A percentile compares a stretch with the other conserved stretches of the same genome.
phyloP scores from a whole-genome alignment of 2,113 vertebrate species.

The Etheostoma spectabile region DNA sequence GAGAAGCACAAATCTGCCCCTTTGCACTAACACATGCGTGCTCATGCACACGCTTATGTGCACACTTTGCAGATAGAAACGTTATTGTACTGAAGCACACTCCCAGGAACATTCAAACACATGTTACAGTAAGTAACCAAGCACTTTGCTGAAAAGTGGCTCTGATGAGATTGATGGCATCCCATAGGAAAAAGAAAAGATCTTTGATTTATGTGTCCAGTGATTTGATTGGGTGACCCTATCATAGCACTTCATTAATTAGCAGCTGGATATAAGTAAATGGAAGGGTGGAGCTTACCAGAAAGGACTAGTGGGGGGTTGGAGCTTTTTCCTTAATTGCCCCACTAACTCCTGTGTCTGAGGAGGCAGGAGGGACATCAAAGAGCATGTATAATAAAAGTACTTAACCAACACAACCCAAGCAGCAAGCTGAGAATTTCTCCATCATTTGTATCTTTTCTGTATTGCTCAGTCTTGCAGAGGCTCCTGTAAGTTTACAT shows the following conservation, averaged over 20 bases:
- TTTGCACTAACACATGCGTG: background rate
- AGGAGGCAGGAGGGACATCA: constrained; percentile 55
- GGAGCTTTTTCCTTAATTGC: constrained; percentile 76
- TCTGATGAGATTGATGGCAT: constrained; percentile 16
- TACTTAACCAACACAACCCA: constrained; percentile 9
- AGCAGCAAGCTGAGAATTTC: constrained; percentile 5
- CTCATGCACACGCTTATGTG: background rate
- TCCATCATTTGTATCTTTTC: constrained; percentile 33
- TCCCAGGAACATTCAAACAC: constrained; percentile 9
- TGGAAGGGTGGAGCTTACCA: constrained; percentile 48
- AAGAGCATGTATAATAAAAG: constrained; percentile 64
- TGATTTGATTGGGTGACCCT: constrained; percentile 75
- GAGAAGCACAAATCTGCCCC: background rate
- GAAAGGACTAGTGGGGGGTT: constrained; percentile 25
- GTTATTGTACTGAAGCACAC: background rate
- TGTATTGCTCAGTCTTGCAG: background rate
- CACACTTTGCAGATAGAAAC: background rate
- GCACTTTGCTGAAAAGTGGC: constrained; percentile 12
- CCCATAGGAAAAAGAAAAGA: constrained; percentile 11
- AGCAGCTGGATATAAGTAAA: constrained; percentile 69
- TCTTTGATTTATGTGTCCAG: constrained; percentile 76
- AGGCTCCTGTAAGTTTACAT: background rate
- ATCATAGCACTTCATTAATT: constrained; percentile 79
- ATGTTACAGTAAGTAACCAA: background rate
- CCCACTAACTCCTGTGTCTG: constrained; percentile 33